phyloP scores from a whole-genome alignment of 2,888 invertebrate genomes.

The Tetanocera ferruginea region DNA sequence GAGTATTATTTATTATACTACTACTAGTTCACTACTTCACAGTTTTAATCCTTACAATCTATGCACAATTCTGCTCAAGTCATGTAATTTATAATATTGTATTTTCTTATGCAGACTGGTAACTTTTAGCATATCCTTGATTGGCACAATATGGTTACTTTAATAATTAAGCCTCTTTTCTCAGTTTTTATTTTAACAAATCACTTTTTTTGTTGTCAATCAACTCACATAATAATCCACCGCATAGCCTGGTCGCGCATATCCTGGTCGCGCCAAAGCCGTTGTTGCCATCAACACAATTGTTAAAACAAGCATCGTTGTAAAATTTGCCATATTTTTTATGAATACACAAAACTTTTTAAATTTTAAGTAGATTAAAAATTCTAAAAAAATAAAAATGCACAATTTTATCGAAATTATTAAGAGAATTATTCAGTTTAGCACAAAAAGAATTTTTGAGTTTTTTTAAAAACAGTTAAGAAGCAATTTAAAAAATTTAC shows the following conservation, averaged over 20 bases:
- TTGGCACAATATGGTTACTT: too few relatives aligned
- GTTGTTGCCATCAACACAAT: slow-evolving; percentile 62
- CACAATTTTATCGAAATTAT: slow-evolving; percentile 25
- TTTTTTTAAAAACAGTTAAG: slow-evolving; percentile 12
- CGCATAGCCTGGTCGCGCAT: slow-evolving; percentile 70
- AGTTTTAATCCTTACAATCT: too few relatives aligned
- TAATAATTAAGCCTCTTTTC: not conserved
- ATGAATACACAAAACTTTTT: slow-evolving; percentile 18
- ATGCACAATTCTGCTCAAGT: too few relatives aligned
- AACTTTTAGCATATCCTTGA: too few relatives aligned
- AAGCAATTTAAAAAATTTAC: slow-evolving; percentile 25
- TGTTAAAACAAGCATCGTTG: slow-evolving; percentile 60
- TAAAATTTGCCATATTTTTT: slow-evolving; percentile 61
- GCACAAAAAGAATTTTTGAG: slow-evolving; percentile 37
- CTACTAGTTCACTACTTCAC: too few relatives aligned
- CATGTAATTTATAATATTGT: too few relatives aligned
- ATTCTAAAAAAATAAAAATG: slow-evolving; percentile 24
- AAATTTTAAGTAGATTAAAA: slow-evolving; percentile 50
- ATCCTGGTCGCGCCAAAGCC: slow-evolving; percentile 68
- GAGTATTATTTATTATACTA: too few relatives aligned
- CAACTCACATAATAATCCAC: slow-evolving; percentile 76
- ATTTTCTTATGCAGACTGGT: too few relatives aligned
- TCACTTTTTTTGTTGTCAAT: not conserved
- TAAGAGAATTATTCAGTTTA: slow-evolving; percentile 13
- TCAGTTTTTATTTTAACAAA: not conserved